Evolutionary conservation across 2,113 vertebrate genomes (phyloP).

Genomic region (western clawed frog (Xenopus tropicalis)): DNA sequence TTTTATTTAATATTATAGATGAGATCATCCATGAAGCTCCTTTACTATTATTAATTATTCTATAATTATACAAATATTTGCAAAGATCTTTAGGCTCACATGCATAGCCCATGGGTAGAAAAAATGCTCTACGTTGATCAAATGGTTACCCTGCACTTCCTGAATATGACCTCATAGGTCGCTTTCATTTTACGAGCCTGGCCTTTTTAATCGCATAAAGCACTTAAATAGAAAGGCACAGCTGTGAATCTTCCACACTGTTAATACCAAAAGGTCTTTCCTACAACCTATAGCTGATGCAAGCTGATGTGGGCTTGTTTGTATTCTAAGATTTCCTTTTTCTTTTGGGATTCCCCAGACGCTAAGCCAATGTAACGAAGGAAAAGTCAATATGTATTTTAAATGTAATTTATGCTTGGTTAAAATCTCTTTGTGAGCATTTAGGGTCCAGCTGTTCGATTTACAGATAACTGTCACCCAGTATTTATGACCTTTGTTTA

Average conservation of each 20-base stretch:
- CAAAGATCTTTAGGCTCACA: background rate
- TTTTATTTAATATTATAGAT: too few relatives aligned
- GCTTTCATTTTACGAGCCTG: conserved; percentile 5
- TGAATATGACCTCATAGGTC: conserved; percentile 7
- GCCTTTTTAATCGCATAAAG: conserved; percentile 15
- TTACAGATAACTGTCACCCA: too few relatives aligned
- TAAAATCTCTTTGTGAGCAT: background rate
- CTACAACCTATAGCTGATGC: conserved; percentile 12
- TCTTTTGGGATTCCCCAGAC: conserved; percentile 47
- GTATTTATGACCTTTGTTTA: too few relatives aligned
- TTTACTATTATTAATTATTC: too few relatives aligned
- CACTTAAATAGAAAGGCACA: background rate
- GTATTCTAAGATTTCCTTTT: conserved; percentile 39
- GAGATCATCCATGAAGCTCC: too few relatives aligned
- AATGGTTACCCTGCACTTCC: background rate
- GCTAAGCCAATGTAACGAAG: conserved; percentile 50
- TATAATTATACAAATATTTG: background rate
- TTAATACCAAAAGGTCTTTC: conserved; percentile 11
- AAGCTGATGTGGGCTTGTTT: conserved; percentile 48
- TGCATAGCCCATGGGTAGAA: background rate
- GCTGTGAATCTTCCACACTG: conserved; percentile 9
- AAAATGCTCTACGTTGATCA: background rate
- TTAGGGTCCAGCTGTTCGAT: background rate
- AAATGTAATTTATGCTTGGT: background rate
- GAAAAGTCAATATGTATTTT: conserved; percentile 30